Evolutionary conservation across 2,888 invertebrate species (phyloP).

Genomic region (Cinara cedri): DNA sequence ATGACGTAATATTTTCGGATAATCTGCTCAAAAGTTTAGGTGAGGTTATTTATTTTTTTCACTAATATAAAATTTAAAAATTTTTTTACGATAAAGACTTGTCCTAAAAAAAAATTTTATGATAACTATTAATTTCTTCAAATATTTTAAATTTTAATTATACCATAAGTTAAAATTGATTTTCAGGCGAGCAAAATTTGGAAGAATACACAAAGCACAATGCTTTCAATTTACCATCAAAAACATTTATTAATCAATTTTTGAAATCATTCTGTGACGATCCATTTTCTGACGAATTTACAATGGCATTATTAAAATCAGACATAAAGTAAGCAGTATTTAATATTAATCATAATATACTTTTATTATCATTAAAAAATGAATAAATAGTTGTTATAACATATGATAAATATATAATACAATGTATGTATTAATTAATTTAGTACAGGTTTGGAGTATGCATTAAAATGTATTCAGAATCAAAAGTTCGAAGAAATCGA

Average conservation of each 20-base stretch:
- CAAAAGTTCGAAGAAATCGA: constrained; percentile 34
- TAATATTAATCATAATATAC: not conserved
- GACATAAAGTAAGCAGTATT: constrained; percentile 39
- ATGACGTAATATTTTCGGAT: constrained; percentile 83
- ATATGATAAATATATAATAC: too few relatives aligned
- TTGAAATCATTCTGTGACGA: constrained; percentile 89
- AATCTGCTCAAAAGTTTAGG: constrained; percentile 84
- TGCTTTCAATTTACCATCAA: constrained; percentile 80
- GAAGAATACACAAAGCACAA: constrained; percentile 73
- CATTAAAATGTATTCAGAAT: constrained; percentile 40
- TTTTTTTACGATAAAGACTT: too few relatives aligned
- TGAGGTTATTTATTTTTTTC: constrained; percentile 42
- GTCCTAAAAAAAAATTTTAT: not conserved
- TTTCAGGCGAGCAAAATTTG: constrained; percentile 70
- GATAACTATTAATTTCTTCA: not conserved
- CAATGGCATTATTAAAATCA: constrained; percentile 34
- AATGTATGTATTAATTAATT: not conserved
- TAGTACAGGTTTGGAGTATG: constrained; percentile 43
- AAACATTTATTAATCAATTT: constrained; percentile 84
- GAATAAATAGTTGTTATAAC: not conserved
- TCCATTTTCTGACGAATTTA: constrained; percentile 65
- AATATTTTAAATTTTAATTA: not conserved
- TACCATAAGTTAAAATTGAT: constrained; percentile 22
- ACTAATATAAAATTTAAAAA: too few relatives aligned
- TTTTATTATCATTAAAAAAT: not conserved